Evolutionary conservation across 92 coral and sea anemone genomes (phyloP).

Genomic region (Porites cylindrica): DNA sequence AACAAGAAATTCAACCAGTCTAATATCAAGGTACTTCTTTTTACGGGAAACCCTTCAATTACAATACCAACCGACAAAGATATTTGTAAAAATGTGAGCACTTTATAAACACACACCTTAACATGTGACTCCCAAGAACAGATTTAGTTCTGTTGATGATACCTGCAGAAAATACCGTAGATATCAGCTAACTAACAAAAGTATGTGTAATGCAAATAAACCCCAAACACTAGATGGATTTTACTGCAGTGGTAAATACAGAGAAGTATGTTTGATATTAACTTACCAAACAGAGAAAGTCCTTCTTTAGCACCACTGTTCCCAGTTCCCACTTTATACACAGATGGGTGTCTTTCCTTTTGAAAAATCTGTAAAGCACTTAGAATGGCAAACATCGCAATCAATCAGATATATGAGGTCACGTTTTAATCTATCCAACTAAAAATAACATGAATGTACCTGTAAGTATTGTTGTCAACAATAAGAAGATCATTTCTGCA

Average conservation of each 20-base stretch:
- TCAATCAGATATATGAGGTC: neutral
- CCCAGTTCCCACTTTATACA: slow-evolving; percentile 88
- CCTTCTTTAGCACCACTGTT: slow-evolving; percentile 93
- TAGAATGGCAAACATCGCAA: neutral
- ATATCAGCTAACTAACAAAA: neutral
- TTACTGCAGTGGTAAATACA: no score
- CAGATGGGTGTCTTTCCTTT: slow-evolving; percentile 98
- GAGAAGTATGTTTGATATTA: neutral
- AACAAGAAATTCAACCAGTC: neutral
- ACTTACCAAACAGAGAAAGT: slow-evolving; percentile 90
- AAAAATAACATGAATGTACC: slow-evolving; percentile 45
- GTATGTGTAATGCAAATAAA: no score
- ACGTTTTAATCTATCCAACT: neutral
- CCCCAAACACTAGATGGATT: no score
- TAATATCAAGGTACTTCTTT: no score
- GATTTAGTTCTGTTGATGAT: slow-evolving; percentile 91
- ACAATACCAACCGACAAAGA: no score
- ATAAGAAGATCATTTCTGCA: slow-evolving; percentile 87
- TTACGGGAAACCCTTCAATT: no score
- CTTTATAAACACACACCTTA: slow-evolving; percentile 69
- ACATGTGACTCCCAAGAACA: slow-evolving; percentile 80
- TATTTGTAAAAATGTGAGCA: no score
- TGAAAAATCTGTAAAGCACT: slow-evolving; percentile 95
- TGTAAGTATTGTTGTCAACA: slow-evolving; percentile 91
- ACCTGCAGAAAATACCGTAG: slow-evolving; percentile 51